Evolutionary conservation across 2,888 invertebrate species (phyloP), one percentile per base, ranked within the genome.

Genomic region (Caenorhabditis sp.): DNA sequence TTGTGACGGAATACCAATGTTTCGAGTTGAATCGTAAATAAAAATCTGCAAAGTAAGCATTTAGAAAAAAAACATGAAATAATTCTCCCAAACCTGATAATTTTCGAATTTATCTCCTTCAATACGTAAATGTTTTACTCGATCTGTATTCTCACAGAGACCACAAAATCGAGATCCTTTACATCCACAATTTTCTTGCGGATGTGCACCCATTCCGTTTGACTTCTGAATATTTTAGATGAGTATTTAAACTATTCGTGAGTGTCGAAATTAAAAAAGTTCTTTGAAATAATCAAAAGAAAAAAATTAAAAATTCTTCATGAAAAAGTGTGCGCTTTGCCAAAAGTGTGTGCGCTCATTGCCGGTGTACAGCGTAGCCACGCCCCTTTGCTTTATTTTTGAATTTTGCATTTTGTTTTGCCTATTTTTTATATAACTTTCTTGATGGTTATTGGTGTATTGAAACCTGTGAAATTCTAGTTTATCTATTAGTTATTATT

Each of bases 131-230:
- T 77, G 74, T 66, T 75, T 70, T n/a, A 89, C 85, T 89, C 91
- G 10, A 80, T 84, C 77, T 91, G 92, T 90, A 54, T 91, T 90
- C 90, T 95, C 94, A 89, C 96, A 97, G 69, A 93, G 89, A 25
- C 94, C 90, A 88, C 96, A 97, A 1, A 94, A 93, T 81, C 96
- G 91, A 79, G 93, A 92, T 1, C 95, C 94, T 90, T 96, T 96
- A 88, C 96, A 97, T 52, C 95, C 95, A 89, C 96, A 97, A n/a
- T 17, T 20, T 36, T 58, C 20, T 31, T 31, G 36, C 20, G 12
- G 36, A 14, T 12, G n/a, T n/a, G 36, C 12, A 52, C 52, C 52
- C 52, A 52, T 52, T 31, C 10, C 31, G 31, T 31, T 31, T 31
- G 31, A 10, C 10, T 31, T 31, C 31, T 31, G 31, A 31, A 23